phyloP scores from a whole-genome alignment of 2,888 invertebrate genomes.

The Nycteola revayana region DNA sequence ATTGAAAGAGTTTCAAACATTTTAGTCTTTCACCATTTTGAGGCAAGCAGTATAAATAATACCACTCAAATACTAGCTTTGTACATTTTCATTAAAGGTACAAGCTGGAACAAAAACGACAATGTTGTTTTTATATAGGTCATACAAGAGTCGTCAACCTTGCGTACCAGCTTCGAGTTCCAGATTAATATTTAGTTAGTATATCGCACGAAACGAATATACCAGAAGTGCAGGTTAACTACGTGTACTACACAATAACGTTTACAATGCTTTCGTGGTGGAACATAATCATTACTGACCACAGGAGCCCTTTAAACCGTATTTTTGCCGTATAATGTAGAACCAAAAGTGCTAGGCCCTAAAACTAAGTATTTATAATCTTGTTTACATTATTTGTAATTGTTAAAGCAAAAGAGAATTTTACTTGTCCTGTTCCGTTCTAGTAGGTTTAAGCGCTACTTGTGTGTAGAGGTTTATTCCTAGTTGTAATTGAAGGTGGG shows the following conservation, averaged over 20 bases:
- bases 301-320: no score
- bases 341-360: no score
- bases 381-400: no score
- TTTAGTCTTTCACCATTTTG: constrained; percentile 2
- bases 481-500: constrained; percentile 29
- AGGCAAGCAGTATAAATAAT: constrained; percentile 3
- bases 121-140: constrained; percentile 60
- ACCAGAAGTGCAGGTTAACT: no score
- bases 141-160: constrained; percentile 46
- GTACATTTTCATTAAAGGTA: constrained; percentile 47
- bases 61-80: constrained; percentile 13
- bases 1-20: neutral
- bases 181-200: constrained; percentile 59
- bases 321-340: no score
- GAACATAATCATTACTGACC: no score
- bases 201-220: constrained; percentile 16
- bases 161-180: constrained; percentile 51
- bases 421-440: no score
- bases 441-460: no score
- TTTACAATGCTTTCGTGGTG: no score
- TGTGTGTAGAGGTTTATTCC: constrained; percentile 22
- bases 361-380: no score
- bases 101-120: constrained; percentile 59
- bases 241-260: no score
- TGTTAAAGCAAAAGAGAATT: no score